Evolutionary conservation across 1,140 invertebrate species (phyloP), one percentile per base, ranked within the genome.

Genomic region (Caenorhabditis elegans): DNA sequence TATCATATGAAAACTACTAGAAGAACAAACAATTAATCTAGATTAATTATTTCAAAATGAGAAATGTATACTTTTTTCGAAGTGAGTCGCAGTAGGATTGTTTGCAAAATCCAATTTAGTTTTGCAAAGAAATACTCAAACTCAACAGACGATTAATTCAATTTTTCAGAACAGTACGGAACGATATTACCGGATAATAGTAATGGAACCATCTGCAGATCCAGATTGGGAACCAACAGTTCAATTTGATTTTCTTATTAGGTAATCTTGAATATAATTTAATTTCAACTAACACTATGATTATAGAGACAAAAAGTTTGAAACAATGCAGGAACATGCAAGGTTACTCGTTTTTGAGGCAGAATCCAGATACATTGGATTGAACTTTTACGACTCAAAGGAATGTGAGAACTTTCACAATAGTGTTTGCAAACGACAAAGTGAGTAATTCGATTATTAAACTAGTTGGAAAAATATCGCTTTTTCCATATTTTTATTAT

Each of bases 111-210:
- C n/a, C n/a, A n/a, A n/a, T n/a, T n/a, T n/a, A n/a, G n/a, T n/a
- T n/a, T n/a, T n/a, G n/a, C n/a, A n/a, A n/a, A n/a, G n/a, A n/a
- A n/a, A n/a, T n/a, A n/a, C n/a, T n/a, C n/a, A n/a, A n/a, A n/a
- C n/a, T n/a, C n/a, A n/a, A n/a, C n/a, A n/a, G n/a, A n/a, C n/a
- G n/a, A n/a, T n/a, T n/a, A n/a, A n/a, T n/a, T n/a, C n/a, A n/a
- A n/a, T n/a, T n/a, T 70, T 70, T 39, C 60, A 70, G 60, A 70
- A 70, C 28, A 70, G 60, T n/a, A 22, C 34, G 6, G 60, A 70
- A 70, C 60, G 60, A 1, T 39, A 39, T 39, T 70, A 70, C n/a
- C 60, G 60, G 22, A 70, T 70, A 8, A 22, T 39, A 31, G 34
- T 70, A n/a, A 70, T 70, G 11, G 60, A 70, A 39, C 60, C 60